Conservation (phyloP, 1,140 invertebrate genomes). For the Zaprionus ghesquierei region DNA sequence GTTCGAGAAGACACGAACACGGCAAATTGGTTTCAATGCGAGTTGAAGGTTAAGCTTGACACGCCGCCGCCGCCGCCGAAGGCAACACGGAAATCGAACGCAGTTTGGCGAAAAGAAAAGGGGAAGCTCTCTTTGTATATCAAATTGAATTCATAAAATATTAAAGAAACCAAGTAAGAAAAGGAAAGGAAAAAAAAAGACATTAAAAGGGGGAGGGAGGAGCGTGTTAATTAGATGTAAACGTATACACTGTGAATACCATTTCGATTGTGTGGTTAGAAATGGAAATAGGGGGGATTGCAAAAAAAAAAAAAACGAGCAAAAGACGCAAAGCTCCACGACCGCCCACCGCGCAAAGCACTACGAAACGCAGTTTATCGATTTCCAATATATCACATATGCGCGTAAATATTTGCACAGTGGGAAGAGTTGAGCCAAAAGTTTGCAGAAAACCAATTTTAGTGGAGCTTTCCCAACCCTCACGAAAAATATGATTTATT, state of each 20-base stretch:
- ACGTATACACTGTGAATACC: constrained; percentile 27
- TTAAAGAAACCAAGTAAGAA: constrained; percentile 5
- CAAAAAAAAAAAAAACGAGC: background rate
- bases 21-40: constrained; percentile 74
- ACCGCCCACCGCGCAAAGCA: background rate
- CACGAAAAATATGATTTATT: background rate
- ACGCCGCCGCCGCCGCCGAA: too few species aligned
- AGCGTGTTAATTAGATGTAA: constrained; percentile 29
- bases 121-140: constrained; percentile 11
- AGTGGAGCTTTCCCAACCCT: background rate
- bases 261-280: constrained; percentile 31
- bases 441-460: background rate
- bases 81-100: constrained; percentile 60
- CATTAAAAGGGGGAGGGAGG: constrained; percentile 16
- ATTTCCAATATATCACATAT: constrained; percentile 20
- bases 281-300: background rate
- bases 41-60: constrained; percentile 75
- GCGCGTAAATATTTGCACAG: background rate
- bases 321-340: too few species aligned
- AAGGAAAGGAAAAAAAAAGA: constrained; percentile 2
- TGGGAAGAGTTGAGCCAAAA: too few species aligned
- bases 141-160: constrained; percentile 23
- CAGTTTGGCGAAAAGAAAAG: constrained; percentile 1
- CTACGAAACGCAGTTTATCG: constrained; percentile 10
- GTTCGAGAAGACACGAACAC: too few species aligned